Evolutionary conservation across 1,140 invertebrate genomes (phyloP).

Genomic region (Gryon sp.): DNA sequence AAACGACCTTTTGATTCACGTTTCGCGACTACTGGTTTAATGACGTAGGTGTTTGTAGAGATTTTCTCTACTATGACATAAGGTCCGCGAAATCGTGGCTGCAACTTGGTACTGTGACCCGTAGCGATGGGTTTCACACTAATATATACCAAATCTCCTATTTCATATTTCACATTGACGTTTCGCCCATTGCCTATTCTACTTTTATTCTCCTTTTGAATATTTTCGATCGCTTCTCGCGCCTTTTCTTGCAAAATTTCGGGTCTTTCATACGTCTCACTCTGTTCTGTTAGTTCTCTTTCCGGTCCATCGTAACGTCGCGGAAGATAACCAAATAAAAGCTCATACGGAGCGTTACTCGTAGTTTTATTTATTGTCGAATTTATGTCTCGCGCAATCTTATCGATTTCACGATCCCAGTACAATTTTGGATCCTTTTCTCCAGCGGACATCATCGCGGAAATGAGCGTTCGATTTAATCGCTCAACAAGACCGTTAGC

Average conservation of each 20-base stretch:
- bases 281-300: slow-evolving; percentile 10
- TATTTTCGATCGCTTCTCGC: slow-evolving; percentile 3
- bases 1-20: not conserved
- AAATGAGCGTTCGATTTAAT: slow-evolving; percentile 23
- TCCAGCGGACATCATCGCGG: too few species aligned
- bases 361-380: slow-evolving; percentile 39
- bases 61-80: slow-evolving; percentile 14
- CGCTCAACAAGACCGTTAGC: slow-evolving; percentile 61
- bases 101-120: slow-evolving; percentile 35
- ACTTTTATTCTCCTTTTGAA: slow-evolving; percentile 4
- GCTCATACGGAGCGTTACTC: slow-evolving; percentile 38
- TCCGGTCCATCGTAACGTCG: slow-evolving; percentile 14
- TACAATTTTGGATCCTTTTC: too few species aligned
- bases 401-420: slow-evolving; percentile 37
- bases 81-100: slow-evolving; percentile 18
- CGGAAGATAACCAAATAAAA: slow-evolving; percentile 19
- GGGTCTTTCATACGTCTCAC: slow-evolving; percentile 15
- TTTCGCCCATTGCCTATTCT: not conserved
- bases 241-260: slow-evolving; percentile 11
- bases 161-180: slow-evolving; percentile 3
- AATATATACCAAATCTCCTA: slow-evolving; percentile 28
- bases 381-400: slow-evolving; percentile 40
- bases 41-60: slow-evolving; percentile 13
- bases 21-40: slow-evolving; percentile 6
- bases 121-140: slow-evolving; percentile 16